A percentile compares a stretch with the other conserved stretches of the same genome.
Evolutionary conservation across 1,140 invertebrate genomes (phyloP).

Genomic region (Zophobas atratus): DNA sequence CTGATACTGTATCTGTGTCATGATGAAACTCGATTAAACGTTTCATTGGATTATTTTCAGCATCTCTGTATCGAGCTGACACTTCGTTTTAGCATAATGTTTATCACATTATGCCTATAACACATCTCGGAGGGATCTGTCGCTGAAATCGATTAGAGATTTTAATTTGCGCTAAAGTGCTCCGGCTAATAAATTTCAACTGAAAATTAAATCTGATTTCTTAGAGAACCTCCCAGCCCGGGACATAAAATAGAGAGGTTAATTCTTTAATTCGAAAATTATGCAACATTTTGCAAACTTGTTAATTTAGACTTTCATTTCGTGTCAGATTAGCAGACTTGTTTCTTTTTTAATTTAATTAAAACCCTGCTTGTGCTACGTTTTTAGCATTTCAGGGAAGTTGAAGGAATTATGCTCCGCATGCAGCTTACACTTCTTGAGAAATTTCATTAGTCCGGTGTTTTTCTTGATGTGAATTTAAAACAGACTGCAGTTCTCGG

Average conservation of each 20-base stretch:
- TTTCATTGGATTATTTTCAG: slow-evolving; percentile 24
- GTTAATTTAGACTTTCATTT: background rate
- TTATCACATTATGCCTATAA: background rate
- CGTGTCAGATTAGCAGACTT: background rate
- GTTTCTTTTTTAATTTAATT: background rate
- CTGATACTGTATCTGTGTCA: slow-evolving; percentile 31
- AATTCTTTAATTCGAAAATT: background rate
- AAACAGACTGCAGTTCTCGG: background rate
- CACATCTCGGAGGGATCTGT: too few species aligned
- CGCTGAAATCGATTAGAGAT: too few species aligned
- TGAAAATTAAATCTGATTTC: background rate
- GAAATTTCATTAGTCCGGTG: background rate
- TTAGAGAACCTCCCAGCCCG: background rate
- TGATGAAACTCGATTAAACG: slow-evolving; percentile 28
- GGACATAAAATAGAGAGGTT: background rate
- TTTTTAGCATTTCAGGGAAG: too few species aligned
- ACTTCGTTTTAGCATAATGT: slow-evolving; percentile 7
- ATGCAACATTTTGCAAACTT: background rate
- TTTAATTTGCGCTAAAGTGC: too few species aligned
- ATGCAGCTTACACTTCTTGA: background rate
- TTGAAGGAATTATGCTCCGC: background rate
- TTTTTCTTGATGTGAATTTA: background rate
- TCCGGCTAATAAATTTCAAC: background rate
- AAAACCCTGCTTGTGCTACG: too few species aligned
- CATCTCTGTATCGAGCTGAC: slow-evolving; percentile 1